Percentiles rank a stretch among this genome's conserved stretches.
These are phyloP conservation scores for Kuschelorhynchus macadamiae DNA, from an alignment of 2,888 invertebrate species.

Conservation along the genomic window DNA sequence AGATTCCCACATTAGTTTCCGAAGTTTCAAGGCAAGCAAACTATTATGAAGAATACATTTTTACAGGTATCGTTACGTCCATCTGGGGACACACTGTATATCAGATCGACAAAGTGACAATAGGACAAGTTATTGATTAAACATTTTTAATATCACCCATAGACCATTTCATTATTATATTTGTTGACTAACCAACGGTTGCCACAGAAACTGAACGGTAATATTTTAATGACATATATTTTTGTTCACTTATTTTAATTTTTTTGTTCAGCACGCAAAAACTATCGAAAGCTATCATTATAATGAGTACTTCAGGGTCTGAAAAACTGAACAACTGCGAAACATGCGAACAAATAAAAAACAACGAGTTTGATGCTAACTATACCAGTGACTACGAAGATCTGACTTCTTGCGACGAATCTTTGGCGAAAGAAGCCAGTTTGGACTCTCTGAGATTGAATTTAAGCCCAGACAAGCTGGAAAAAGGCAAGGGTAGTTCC, in stretches of 20 bases:
- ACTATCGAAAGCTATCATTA: too few relatives aligned
- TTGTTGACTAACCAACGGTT: slow-evolving; percentile 21
- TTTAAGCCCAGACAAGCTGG: slow-evolving; percentile 10
- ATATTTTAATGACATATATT: neutral
- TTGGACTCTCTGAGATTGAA: slow-evolving; percentile 15
- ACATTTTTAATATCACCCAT: slow-evolving; percentile 24
- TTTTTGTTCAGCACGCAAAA: slow-evolving; percentile 1
- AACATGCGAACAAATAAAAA: slow-evolving; percentile 38
- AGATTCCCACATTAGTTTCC: too few relatives aligned
- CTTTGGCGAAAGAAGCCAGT: slow-evolving; percentile 1
- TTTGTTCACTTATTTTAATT: neutral
- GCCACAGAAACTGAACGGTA: slow-evolving; percentile 20
- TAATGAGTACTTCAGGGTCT: slow-evolving; percentile 37
- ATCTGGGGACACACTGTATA: too few relatives aligned
- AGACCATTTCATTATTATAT: slow-evolving; percentile 1
- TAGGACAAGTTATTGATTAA: slow-evolving; percentile 24
- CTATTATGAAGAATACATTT: too few relatives aligned
- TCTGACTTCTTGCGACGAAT: neutral
- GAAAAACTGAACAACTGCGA: slow-evolving; percentile 48
- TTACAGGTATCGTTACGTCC: too few relatives aligned
- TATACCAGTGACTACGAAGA: slow-evolving; percentile 33
- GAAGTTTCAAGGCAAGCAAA: too few relatives aligned
- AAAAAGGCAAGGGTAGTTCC: neutral
- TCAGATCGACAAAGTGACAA: neutral
- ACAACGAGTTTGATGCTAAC: neutral